phyloP scores from a whole-genome alignment of 1,140 invertebrate species.

The Trachymyrmex septentrionalis region DNA sequence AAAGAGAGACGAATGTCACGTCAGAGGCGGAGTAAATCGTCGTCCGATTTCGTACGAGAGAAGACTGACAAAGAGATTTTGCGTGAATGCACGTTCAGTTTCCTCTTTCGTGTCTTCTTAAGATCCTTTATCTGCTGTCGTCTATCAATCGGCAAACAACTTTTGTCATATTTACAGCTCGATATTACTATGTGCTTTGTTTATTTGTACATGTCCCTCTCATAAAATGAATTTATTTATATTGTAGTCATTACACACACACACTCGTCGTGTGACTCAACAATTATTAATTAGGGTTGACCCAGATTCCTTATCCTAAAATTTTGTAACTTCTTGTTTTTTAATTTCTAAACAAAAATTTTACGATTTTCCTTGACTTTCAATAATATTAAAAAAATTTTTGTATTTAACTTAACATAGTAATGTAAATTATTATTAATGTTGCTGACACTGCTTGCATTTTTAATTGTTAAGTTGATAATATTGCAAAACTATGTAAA shows the following conservation, averaged over 20 bases:
- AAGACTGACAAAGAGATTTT: constrained; percentile 57
- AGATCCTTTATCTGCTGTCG: constrained; percentile 21
- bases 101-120: constrained; percentile 26
- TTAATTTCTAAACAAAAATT: too few species aligned
- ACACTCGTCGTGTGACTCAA: not conserved
- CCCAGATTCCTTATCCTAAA: too few species aligned
- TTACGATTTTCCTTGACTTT: too few species aligned
- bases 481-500: too few species aligned
- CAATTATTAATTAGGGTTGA: not conserved
- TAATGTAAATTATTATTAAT: too few species aligned
- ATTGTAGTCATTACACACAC: not conserved
- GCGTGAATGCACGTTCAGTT: constrained; percentile 42
- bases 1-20: constrained; percentile 42
- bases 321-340: too few species aligned
- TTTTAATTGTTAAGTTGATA: too few species aligned
- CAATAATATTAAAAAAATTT: too few species aligned
- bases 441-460: too few species aligned
- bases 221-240: too few species aligned
- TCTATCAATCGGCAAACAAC: not conserved
- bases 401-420: too few species aligned
- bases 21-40: constrained; percentile 53
- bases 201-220: not conserved
- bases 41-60: constrained; percentile 45
- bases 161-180: not conserved
- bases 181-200: not conserved